These are phyloP conservation scores for Sapajus apella DNA, from an alignment of 2,113 vertebrate species.

Conservation along the genomic window DNA sequence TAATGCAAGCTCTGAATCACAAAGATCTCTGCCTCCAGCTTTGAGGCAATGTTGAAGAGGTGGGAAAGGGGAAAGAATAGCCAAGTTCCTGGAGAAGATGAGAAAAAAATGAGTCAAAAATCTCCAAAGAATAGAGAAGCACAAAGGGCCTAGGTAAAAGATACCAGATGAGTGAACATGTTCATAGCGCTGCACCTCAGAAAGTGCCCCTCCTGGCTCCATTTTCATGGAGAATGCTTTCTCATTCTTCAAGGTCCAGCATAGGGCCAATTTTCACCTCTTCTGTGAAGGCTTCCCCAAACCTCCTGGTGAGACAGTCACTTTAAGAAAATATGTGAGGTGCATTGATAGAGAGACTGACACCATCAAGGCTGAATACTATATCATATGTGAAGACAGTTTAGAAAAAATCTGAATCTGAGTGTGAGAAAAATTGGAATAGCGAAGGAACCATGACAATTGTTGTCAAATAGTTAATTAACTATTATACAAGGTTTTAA, in stretches of 20 bases:
- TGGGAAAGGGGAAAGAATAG: neutral
- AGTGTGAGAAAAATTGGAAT: neutral
- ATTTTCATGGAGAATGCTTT: neutral
- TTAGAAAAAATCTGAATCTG: neutral
- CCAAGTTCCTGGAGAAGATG: neutral
- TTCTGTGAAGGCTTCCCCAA: neutral
- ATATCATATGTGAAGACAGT: neutral
- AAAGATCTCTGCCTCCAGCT: neutral
- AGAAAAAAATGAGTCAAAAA: neutral
- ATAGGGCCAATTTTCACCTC: neutral
- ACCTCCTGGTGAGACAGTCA: neutral
- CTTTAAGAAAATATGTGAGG: neutral
- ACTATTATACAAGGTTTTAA: neutral
- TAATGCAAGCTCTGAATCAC: neutral
- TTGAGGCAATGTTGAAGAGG: neutral
- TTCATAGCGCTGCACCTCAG: too few relatives aligned
- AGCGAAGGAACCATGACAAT: neutral
- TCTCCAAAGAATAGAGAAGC: neutral
- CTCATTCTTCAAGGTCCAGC: neutral
- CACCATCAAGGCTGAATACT: neutral
- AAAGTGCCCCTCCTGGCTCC: neutral
- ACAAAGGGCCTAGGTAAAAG: neutral
- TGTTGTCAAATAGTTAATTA: neutral
- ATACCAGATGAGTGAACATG: neutral
- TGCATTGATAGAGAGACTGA: accelerated